Percentiles rank a stretch among this genome's conserved stretches.
Evolutionary conservation across 2,113 vertebrate genomes (phyloP).

Genomic region (Leucoraja erinaceus): DNA sequence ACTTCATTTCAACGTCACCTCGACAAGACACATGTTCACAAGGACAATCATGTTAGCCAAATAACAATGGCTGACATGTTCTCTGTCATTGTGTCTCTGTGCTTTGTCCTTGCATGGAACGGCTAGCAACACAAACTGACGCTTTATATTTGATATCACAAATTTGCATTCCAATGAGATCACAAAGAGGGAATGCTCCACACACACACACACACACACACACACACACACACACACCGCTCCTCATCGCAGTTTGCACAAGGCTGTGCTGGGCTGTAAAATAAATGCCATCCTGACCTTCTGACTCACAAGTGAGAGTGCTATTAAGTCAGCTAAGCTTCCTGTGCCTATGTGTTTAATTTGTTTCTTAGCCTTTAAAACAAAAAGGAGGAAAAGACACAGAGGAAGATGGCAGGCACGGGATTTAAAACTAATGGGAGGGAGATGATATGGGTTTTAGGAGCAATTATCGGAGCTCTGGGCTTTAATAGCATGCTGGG

Average conservation of each 20-base stretch:
- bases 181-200: conserved; percentile 22
- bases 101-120: neutral
- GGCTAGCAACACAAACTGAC: neutral
- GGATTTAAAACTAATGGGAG: neutral
- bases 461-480: neutral
- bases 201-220: neutral
- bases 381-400: neutral
- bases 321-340: conserved; percentile 11
- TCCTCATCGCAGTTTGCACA: conserved; percentile 14
- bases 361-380: conserved; percentile 16
- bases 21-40: neutral
- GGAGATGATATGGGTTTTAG: neutral
- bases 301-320: neutral
- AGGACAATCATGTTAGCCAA: neutral
- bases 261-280: neutral
- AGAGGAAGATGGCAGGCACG: neutral
- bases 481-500: neutral
- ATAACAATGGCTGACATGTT: neutral
- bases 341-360: neutral
- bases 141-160: conserved; percentile 21
- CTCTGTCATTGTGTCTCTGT: neutral
- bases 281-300: neutral
- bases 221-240: neutral
- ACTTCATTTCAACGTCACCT: conserved; percentile 4
- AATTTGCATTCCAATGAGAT: conserved; percentile 28